Conservation (phyloP, 2,797 vertebrate species). For the Myotis myotis region DNA sequence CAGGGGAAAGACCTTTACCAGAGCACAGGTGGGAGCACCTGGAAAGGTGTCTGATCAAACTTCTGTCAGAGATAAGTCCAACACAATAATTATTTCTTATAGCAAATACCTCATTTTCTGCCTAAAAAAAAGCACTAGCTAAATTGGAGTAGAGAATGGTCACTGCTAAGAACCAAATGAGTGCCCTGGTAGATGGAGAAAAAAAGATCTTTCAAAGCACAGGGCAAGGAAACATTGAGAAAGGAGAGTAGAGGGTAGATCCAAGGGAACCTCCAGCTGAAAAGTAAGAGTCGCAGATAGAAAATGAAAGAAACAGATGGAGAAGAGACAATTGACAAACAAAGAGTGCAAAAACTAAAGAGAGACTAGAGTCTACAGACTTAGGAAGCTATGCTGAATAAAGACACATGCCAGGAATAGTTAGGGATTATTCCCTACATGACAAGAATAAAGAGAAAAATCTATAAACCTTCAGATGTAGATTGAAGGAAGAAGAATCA, state of each 20-base stretch:
- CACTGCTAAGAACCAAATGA: neutral
- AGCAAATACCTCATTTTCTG: neutral
- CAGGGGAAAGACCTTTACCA: fast-evolving
- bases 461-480: neutral
- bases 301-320: neutral
- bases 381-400: neutral
- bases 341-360: neutral
- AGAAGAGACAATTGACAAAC: too few relatives aligned
- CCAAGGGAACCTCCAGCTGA: neutral
- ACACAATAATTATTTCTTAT: neutral
- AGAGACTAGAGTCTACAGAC: neutral
- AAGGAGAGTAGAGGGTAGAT: neutral
- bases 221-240: neutral
- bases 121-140: neutral
- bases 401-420: neutral
- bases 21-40: fast-evolving
- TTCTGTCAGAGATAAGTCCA: neutral
- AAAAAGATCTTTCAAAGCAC: neutral
- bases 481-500: neutral
- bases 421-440: neutral
- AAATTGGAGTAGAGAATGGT: neutral
- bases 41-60: neutral
- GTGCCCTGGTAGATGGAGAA: neutral
- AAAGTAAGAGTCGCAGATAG: neutral
- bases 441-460: neutral